A percentile compares a stretch with the other conserved stretches of the same genome.
Evolutionary conservation across 1,140 invertebrate genomes (phyloP).

Genomic region (Trachelipus rathkii): DNA sequence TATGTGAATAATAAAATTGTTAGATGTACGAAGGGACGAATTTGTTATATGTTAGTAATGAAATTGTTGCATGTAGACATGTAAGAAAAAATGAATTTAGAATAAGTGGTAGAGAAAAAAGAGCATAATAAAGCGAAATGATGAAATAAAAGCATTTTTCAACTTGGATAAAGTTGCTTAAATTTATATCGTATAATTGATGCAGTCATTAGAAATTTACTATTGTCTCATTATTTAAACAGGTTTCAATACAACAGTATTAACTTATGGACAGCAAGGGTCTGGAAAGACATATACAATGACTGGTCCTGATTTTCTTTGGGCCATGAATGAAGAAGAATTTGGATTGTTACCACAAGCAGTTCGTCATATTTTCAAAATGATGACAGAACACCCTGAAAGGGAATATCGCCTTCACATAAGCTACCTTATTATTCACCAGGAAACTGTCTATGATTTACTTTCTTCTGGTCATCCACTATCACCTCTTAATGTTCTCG

Average conservation of each 20-base stretch:
- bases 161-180: too few species aligned
- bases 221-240: neutral
- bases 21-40: too few species aligned
- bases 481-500: conserved; percentile 40
- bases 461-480: conserved; percentile 34
- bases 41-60: too few species aligned
- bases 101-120: too few species aligned
- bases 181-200: too few species aligned
- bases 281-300: conserved; percentile 75
- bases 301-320: conserved; percentile 67
- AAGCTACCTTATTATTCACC: conserved; percentile 64
- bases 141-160: too few species aligned
- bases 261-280: conserved; percentile 70
- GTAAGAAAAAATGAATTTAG: too few species aligned
- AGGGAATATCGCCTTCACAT: conserved; percentile 49
- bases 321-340: conserved; percentile 64
- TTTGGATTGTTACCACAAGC: conserved; percentile 71
- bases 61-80: too few species aligned
- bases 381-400: conserved; percentile 52
- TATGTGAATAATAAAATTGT: too few species aligned
- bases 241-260: conserved; percentile 66
- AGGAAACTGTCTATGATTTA: conserved; percentile 40
- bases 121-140: too few species aligned
- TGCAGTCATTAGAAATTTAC: too few species aligned
- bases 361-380: conserved; percentile 66